Conservation (phyloP, 1,140 invertebrate species). For the Marisa cornuarietis region DNA sequence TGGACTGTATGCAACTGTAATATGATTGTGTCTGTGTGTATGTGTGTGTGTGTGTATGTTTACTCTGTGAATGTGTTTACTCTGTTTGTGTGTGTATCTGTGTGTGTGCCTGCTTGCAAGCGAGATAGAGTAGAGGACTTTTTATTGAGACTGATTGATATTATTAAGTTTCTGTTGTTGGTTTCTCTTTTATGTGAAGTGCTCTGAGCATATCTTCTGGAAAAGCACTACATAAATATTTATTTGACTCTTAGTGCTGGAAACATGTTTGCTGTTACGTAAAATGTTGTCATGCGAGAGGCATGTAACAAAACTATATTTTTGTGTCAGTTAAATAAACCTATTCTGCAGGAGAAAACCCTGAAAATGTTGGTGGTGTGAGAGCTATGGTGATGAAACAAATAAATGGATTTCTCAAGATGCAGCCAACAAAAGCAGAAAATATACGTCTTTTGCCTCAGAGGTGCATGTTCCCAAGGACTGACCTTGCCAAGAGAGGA, state of each 20-base stretch:
- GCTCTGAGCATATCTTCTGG: no score
- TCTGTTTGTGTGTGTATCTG: neutral
- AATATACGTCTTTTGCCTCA: conserved; percentile 47
- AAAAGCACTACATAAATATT: no score
- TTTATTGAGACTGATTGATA: no score
- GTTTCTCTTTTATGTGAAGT: no score
- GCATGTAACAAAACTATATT: no score
- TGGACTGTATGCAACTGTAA: neutral
- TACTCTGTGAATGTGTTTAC: no score
- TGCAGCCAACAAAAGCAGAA: conserved; percentile 55
- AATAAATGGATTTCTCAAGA: conserved; percentile 45
- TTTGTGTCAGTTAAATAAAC: neutral
- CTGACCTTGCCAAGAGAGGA: neutral
- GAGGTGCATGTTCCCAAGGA: conserved; percentile 11
- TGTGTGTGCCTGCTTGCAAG: neutral
- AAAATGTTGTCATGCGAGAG: no score
- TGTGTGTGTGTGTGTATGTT: conserved; percentile 1
- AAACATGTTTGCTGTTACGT: no score
- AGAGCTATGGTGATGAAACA: conserved; percentile 53
- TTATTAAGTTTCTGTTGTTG: no score
- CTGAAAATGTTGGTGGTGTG: conserved; percentile 57
- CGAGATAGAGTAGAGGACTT: no score
- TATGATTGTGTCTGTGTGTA: neutral
- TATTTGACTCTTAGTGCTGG: no score
- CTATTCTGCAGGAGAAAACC: conserved; percentile 51